Evolutionary conservation across 2,888 invertebrate genomes (phyloP).

Genomic region (Emesis furor): DNA sequence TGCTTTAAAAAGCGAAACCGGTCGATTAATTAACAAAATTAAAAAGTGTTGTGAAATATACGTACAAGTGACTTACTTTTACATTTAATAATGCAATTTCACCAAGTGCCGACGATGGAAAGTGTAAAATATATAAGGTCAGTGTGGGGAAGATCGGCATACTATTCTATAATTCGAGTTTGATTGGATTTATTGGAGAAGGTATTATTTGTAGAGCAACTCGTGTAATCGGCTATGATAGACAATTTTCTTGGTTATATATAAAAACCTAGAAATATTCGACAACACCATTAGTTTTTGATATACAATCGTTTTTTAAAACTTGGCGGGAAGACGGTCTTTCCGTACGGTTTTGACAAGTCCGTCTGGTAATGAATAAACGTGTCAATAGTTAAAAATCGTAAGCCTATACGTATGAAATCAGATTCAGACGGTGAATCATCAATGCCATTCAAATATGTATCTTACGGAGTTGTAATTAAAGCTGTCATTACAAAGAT

Average conservation of each 20-base stretch:
- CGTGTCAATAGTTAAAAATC: neutral
- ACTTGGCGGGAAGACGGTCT: neutral
- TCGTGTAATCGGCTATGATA: slow-evolving; percentile 3
- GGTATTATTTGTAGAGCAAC: neutral
- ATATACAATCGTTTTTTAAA: slow-evolving; percentile 9
- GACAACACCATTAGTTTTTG: neutral
- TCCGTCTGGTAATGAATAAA: slow-evolving; percentile 14
- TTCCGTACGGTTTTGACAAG: neutral
- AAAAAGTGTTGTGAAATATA: too few relatives aligned
- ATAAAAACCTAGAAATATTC: neutral
- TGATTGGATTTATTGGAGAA: neutral
- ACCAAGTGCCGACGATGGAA: too few relatives aligned
- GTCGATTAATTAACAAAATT: too few relatives aligned
- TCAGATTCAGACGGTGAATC: neutral
- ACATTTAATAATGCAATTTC: too few relatives aligned
- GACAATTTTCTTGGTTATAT: neutral
- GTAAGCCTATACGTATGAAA: neutral
- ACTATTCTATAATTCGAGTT: neutral
- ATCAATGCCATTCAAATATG: slow-evolving; percentile 4
- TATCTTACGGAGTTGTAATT: neutral
- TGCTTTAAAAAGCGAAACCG: too few relatives aligned
- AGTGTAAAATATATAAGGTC: neutral
- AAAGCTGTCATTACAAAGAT: neutral
- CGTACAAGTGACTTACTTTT: too few relatives aligned
- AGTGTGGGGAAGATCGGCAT: slow-evolving; percentile 3